Base-by-base conservation (phyloP, 53 echinoderm and acorn worm species). In the Antedon mediterranea region DNA sequence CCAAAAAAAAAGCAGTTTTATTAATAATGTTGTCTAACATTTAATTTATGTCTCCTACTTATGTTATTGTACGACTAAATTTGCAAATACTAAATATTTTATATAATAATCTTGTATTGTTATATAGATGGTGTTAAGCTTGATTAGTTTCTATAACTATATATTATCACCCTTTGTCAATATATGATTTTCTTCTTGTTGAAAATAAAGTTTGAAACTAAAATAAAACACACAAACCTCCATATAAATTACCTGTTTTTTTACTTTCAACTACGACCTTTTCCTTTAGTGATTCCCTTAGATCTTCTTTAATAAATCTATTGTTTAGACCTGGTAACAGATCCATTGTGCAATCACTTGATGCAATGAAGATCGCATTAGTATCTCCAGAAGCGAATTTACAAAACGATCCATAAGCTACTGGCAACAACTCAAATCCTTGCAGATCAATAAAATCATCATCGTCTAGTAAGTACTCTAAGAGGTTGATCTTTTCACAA, bases 391-490 rank as follows among this genome's bases (percentile, higher is more conserved):
- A 43, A 71, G 4, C 1, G 34, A 87, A 87, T 0, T 4, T 3
- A 31, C 75, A 31, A 57, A 87, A 87, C n/a, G 77, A 42, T 7
- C 78, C 74, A 76, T 83, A 77, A 33, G 70, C 76, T 26, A 87
- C 32, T 15, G 83, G 87, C 26, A 87, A 77, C 34, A 87, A 30
- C 34, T 28, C 34, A 30, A 87, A 31, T 26, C 84, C 73, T n/a
- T 76, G 28, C n/a, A 87, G 74, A 57, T 87, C 87, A 71, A 18
- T 33, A 30, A 74, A 34, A 28, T 42, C 32, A 8, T 77, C 43
- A 73, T 87, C 87, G 57, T 43, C 31, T 29, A 84, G 73, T 32
- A 83, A 76, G 31, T 83, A 87, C 31, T 77, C 6, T 20, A 87
- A 74, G 13, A 87, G 73, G 32, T 43, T 29, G 15, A 83, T 71